Base-by-base conservation (phyloP, 2,113 vertebrate species). In the Rousettus leschenaultii region DNA sequence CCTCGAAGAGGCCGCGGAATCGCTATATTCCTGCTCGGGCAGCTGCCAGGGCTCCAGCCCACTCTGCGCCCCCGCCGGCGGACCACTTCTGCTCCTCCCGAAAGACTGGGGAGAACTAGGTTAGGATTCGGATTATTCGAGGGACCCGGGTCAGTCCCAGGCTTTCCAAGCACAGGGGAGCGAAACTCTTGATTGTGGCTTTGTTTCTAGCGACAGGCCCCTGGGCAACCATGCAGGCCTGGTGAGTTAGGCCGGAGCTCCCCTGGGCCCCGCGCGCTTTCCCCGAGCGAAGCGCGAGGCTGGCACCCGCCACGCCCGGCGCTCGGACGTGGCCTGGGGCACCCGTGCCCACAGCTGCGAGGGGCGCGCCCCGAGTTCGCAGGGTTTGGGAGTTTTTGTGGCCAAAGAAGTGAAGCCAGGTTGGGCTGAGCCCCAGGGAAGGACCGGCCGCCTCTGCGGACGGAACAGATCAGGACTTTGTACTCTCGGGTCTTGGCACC, bases 111-210 rank as follows among this genome's bases (percentile, higher is more conserved):
- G 57, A 51, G 65, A 89, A 61, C 51, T 57, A 55, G 53, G 15
- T 38, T 70, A 86, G 35, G 68, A 82, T 75, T 59, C 35, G 6
- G 1, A 40, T 94, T 68, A 16, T 95, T 95, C 71, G 73, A 91
- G 91, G 33, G 28, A 96, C 28, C 65, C 57, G 65, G 90, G 79
- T 92, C 68, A 45, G 21, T 40, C n/a, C 28, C 21, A 28, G 51
- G 55, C 30, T 71, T 35, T 45, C 40, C 40, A 22, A 2, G 35
- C 79, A 1, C 21, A 51, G 33, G n/a, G 18, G 6, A 24, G 45
- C 7, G 2, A n/a, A 14, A 33, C 28, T 79, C 53, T 75, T 8
- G n/a, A 4, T 6, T 16, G 26, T 18, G 35, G 21, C 1, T 30
- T 74, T 51, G 48, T 33, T 70, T 90, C 53, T 18, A 16, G 21